Base-by-base conservation (phyloP, 2,888 invertebrate species). In the Coremacera marginata region DNA sequence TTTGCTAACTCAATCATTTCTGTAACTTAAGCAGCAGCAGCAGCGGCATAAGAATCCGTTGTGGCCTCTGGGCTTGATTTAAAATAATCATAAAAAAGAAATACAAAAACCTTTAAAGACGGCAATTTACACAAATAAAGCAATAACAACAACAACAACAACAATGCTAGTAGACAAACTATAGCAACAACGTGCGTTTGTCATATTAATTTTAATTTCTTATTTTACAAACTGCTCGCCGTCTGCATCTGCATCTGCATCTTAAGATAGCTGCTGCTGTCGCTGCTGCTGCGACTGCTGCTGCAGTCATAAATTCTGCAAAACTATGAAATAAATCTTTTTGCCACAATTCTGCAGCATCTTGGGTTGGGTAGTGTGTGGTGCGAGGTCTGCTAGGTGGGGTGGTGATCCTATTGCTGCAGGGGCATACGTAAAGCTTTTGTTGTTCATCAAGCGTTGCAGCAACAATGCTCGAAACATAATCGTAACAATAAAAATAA, bases 121-220 rank as follows among this genome's bases (percentile, higher is more conserved):
- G 9, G 22, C 31, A 63, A 34, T 31, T 31, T 31, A 9, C 57
- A 57, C 57, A 65, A 70, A 14, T 8, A 70, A 16, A 70, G 31
- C 55, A 70, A 57, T 7, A 70, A 70, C 22, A 70, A 34, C 27
- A n/a, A 8, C 27, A 31, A 63, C 16, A 73, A 73, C 9, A 49
- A 63, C n/a, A 25, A 62, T 22, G 49, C 5, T 3, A 37, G 37
- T 37, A 49, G 27, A 51, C 62, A 19, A 49, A 52, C 51, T 51
- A 34, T 14, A 57, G 65, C 27, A 63, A 82, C 83, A 60, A 44
- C 80, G 78, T 82, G 83, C 80, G 82, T 85, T 85, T 84, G 85
- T 85, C 86, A 85, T 84, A 86, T 85, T 85, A 85, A 85, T 86
- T 85, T 85, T 84, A 85, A 86, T 85, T 85, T 85, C 85, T 84